Conservation (phyloP, 2,888 invertebrate genomes). For the Drymonia ruficornis region DNA sequence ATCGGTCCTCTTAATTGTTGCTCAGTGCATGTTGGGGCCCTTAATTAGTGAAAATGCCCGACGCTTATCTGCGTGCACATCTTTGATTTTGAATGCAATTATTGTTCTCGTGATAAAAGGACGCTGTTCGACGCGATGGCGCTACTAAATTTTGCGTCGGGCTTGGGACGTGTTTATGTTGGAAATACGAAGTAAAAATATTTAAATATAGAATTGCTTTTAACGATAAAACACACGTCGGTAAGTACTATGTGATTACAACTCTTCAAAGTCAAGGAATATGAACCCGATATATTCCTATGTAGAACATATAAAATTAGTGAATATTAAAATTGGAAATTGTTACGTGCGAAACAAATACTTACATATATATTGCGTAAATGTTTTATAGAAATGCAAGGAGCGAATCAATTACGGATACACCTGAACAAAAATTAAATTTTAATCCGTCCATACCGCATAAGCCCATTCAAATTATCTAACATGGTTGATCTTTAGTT, state of each 20-base stretch:
- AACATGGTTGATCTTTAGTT: conserved; percentile 77
- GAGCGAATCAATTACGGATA: conserved; percentile 13
- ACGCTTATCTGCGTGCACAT: conserved; percentile 69
- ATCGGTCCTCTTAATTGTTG: conserved; percentile 80
- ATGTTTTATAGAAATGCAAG: neutral
- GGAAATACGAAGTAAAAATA: neutral
- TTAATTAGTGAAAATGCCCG: conserved; percentile 82
- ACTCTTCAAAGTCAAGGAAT: no score
- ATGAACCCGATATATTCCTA: no score
- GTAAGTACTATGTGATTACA: no score
- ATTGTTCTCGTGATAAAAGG: conserved; percentile 77
- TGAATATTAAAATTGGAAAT: no score
- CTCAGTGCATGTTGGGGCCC: conserved; percentile 70
- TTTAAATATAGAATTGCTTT: neutral
- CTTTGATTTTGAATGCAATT: conserved; percentile 84
- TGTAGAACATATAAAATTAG: no score
- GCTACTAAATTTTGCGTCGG: conserved; percentile 29
- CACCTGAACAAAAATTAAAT: conserved; percentile 50
- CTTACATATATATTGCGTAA: neutral
- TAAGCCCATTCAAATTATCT: conserved; percentile 75
- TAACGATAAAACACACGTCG: neutral
- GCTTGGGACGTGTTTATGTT: conserved; percentile 9
- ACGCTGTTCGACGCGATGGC: conserved; percentile 46
- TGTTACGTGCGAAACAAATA: neutral
- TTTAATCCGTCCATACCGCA: conserved; percentile 58